These are phyloP conservation scores for Rhamphomyia laevipes DNA, from an alignment of 2,888 invertebrate species.

Conservation along the genomic window DNA sequence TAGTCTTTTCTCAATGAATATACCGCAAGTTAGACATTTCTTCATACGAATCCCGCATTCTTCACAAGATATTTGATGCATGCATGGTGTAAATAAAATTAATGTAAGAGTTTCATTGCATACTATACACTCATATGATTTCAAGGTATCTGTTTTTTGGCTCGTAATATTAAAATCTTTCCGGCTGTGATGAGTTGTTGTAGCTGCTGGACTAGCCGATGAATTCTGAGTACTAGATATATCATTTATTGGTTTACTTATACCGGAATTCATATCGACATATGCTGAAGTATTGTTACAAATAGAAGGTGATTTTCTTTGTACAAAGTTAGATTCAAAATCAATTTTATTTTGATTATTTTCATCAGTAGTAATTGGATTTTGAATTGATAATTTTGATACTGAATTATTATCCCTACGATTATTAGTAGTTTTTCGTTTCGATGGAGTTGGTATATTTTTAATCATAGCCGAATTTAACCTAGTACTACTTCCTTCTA, in stretches of 20 bases:
- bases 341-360: too few relatives aligned
- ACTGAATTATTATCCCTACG: too few relatives aligned
- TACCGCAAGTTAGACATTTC: constrained; percentile 58
- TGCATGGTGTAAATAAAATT: constrained; percentile 60
- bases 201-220: background rate
- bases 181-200: constrained; percentile 13
- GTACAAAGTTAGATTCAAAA: too few relatives aligned
- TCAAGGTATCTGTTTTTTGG: constrained; percentile 3
- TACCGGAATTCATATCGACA: constrained; percentile 9
- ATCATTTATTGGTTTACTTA: too few relatives aligned
- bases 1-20: constrained; percentile 44
- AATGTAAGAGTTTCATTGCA: constrained; percentile 56
- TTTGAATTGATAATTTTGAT: too few relatives aligned
- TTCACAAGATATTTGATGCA: constrained; percentile 60
- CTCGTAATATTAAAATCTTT: constrained; percentile 12
- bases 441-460: background rate
- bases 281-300: constrained; percentile 13
- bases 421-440: background rate
- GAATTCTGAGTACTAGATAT: too few relatives aligned
- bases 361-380: too few relatives aligned
- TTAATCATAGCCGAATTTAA: background rate
- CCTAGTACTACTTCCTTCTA: too few relatives aligned
- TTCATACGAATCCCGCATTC: constrained; percentile 68
- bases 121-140: constrained; percentile 49
- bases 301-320: too few relatives aligned